A percentile compares a stretch with the other conserved stretches of the same genome.
These are phyloP conservation scores for Dallia pectoralis DNA, from an alignment of 2,797 vertebrate species.

Conservation along the genomic window DNA sequence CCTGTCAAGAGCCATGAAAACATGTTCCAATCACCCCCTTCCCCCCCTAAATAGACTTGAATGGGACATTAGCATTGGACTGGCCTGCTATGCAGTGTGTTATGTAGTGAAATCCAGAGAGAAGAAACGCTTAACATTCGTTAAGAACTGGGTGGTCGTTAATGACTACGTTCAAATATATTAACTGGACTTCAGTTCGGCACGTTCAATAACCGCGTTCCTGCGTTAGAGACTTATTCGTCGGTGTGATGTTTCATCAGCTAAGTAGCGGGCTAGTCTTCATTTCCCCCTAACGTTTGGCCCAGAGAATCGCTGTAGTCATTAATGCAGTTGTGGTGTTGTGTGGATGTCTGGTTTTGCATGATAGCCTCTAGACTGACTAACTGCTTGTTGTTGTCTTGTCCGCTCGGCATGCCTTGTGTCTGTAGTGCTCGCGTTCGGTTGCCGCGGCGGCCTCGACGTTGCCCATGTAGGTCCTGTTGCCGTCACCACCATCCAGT, in stretches of 20 bases:
- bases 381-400: conserved; percentile 45
- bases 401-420: conserved; percentile 35
- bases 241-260: neutral
- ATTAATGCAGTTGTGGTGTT: neutral
- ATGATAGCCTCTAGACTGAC: conserved; percentile 44
- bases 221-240: neutral
- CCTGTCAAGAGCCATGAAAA: conserved; percentile 1
- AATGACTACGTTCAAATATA: neutral
- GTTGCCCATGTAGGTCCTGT: conserved; percentile 43
- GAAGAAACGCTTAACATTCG: neutral
- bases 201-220: neutral
- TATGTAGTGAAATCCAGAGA: neutral
- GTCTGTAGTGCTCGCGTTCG: conserved; percentile 33
- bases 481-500: conserved; percentile 17
- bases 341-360: conserved; percentile 57
- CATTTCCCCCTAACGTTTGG: neutral
- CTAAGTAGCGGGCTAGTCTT: neutral
- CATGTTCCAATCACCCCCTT: neutral
- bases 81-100: conserved; percentile 5
- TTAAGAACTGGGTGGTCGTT: neutral
- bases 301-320: neutral
- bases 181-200: neutral
- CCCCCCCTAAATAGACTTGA: neutral
- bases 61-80: conserved; percentile 32
- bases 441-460: neutral